These are phyloP conservation scores for Pseudachorutes palmiensis DNA, from an alignment of 1,140 invertebrate genomes.

Conservation along the genomic window DNA sequence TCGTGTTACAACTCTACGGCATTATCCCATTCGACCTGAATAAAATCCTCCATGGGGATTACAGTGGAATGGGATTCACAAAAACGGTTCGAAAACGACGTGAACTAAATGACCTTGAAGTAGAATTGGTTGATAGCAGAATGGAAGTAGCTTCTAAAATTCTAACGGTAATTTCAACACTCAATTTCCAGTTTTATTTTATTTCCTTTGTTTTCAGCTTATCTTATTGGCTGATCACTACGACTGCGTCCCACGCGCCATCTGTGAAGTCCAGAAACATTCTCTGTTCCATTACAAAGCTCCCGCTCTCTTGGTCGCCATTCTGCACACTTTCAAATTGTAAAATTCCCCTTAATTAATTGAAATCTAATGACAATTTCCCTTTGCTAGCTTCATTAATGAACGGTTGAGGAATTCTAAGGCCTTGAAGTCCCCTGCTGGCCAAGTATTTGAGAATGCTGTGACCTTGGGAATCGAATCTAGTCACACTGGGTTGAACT, in stretches of 20 bases:
- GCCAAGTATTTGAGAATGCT: not conserved
- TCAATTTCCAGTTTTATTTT: too few species aligned
- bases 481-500: not conserved
- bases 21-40: not conserved
- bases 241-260: not conserved
- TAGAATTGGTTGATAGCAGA: conserved; percentile 1
- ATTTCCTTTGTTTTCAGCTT: not conserved
- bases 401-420: not conserved
- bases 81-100: not conserved
- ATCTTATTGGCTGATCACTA: not conserved
- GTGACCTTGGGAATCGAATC: not conserved
- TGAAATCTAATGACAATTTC: not conserved
- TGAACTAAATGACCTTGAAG: not conserved
- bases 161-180: too few species aligned
- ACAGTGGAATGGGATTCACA: conserved; percentile 7
- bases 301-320: not conserved
- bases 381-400: not conserved
- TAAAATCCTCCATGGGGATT: conserved; percentile 3
- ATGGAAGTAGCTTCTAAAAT: too few species aligned
- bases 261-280: conserved; percentile 1
- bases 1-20: not conserved
- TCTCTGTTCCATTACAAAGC: not conserved
- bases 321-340: not conserved
- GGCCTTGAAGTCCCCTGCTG: not conserved
- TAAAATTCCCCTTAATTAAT: not conserved